Percentiles rank a stretch among this genome's conserved stretches.
Conservation (phyloP, 2,113 vertebrate species). For the Thamnaconus septentrionalis region DNA sequence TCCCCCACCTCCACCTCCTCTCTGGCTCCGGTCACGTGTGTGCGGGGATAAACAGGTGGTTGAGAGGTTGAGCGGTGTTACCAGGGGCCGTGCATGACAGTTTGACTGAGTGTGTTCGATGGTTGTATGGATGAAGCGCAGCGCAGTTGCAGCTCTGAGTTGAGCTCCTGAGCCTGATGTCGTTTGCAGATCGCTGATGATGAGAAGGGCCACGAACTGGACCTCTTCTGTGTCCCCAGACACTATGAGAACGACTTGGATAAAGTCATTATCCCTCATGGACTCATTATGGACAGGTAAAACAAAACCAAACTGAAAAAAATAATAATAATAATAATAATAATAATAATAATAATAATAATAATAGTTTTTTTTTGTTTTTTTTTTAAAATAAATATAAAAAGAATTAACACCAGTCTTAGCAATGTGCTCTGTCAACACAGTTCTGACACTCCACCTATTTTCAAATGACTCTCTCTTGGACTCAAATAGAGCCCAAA, state of each 20-base stretch:
- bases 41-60: slow-evolving; percentile 54
- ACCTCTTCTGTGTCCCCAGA: slow-evolving; percentile 80
- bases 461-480: too few relatives aligned
- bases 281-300: slow-evolving; percentile 84
- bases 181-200: slow-evolving; percentile 75
- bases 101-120: slow-evolving; percentile 6
- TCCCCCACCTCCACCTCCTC: neutral
- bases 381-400: too few relatives aligned
- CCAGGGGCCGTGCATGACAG: neutral
- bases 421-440: too few relatives aligned
- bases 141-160: too few relatives aligned
- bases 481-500: too few relatives aligned
- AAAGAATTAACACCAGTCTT: too few relatives aligned
- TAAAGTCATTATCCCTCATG: slow-evolving; percentile 82
- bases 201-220: slow-evolving; percentile 75
- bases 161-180: slow-evolving; percentile 2
- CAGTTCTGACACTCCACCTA: too few relatives aligned
- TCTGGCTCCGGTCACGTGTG: neutral
- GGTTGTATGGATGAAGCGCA: slow-evolving; percentile 1
- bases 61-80: slow-evolving; percentile 16
- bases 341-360: too few relatives aligned
- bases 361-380: too few relatives aligned
- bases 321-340: too few relatives aligned
- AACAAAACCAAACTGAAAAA: neutral
- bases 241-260: slow-evolving; percentile 81